Evolutionary conservation across 2,797 vertebrate species (phyloP), one percentile per base, ranked within the genome.

Genomic region (Squalus acanthias): DNA sequence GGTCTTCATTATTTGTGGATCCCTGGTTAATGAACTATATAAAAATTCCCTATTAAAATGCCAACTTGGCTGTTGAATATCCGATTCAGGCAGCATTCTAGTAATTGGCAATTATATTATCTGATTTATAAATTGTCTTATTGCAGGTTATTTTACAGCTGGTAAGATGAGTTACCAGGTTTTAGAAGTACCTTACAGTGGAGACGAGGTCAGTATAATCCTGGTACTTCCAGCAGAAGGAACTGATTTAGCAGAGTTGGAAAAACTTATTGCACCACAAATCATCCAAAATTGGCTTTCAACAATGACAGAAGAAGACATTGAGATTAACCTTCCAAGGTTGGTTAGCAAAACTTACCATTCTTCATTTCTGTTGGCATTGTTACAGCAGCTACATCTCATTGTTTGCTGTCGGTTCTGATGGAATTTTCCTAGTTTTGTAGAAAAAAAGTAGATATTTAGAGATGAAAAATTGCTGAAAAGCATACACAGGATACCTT

Each of bases 151-250:
- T 96, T 98, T 97, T 97, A 96, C 97, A 76, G 96, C 96, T 15
- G 96, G 1, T 46, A 96, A 96, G 0, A 17, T 97, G 85, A 97
- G 95, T 0, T 93, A 96, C 65, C 96, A 97, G 87, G 96, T 97
- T 96, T 97, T 97, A n/a, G 97, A 97, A 74, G 63, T 97, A 89
- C 96, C 97, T 96, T 97, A 96, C 60, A 96, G 97, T 96, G 96
- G 96, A 92, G 89, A 97, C 0, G 89, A 97, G 7, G 97, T 97
- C 96, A 97, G 96, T 57, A 97, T 96, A 96, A 15, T 96, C 70
- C 39, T 97, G 96, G 96, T 96, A 67, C 96, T 97, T 96, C 97
- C 97, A 96, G 96, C 69, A 95, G 76, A 97, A 97, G 67, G 95
- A 8, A 26, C 70, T 39, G 72, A 96, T 79, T 96, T 97, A 76